Evolutionary conservation across 2,113 vertebrate species (phyloP).

Genomic region (Tylochromis polylepis): DNA sequence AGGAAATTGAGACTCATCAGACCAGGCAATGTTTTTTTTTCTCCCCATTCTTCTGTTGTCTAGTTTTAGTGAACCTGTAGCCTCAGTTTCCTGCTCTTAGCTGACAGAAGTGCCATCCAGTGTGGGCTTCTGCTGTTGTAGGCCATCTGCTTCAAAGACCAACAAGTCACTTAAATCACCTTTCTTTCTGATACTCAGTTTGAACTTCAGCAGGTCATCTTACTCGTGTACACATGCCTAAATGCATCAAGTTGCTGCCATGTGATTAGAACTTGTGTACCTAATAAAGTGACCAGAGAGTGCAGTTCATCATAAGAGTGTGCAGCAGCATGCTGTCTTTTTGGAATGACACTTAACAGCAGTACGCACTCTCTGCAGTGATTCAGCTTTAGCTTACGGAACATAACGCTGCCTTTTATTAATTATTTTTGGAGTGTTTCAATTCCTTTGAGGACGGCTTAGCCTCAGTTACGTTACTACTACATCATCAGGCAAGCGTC

Average conservation of each 20-base stretch:
- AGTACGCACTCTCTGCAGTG: not conserved
- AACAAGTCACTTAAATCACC: not conserved
- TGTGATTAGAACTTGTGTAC: not conserved
- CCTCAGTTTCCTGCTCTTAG: not conserved
- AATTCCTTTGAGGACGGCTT: not conserved
- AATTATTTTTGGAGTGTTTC: not conserved
- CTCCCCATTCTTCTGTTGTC: rapidly evolving
- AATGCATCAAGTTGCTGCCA: not conserved
- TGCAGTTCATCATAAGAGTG: not conserved
- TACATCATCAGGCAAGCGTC: not conserved
- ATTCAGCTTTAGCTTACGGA: not conserved
- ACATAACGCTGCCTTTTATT: not conserved
- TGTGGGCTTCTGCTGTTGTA: not conserved
- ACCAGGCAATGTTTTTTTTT: not conserved
- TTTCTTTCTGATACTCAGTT: not conserved
- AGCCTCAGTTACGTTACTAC: not conserved
- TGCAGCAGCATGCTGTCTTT: not conserved
- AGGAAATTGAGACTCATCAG: not conserved
- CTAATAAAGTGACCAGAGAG: too few species aligned
- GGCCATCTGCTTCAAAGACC: not conserved
- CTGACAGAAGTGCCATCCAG: not conserved
- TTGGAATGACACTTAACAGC: not conserved
- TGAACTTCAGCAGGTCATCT: not conserved
- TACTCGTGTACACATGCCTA: not conserved
- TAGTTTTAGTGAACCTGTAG: not conserved